Base-by-base conservation (phyloP, 2,888 invertebrate genomes). In the Epistrophe grossulariae region DNA sequence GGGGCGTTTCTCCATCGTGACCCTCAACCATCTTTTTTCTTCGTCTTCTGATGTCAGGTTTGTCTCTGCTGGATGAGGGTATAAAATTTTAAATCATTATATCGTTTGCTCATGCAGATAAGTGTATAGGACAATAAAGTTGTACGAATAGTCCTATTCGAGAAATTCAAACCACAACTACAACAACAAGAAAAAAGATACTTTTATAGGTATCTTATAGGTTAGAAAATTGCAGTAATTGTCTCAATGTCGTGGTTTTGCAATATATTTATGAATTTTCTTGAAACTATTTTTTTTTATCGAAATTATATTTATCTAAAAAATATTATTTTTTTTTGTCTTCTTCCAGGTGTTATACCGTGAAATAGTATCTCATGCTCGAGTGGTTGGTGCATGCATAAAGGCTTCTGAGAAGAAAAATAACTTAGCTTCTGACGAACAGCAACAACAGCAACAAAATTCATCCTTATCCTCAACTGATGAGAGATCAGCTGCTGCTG, bases 321-420 rank as follows among this genome's bases (percentile, higher is more conserved):
- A 24, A 24, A 24, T 59, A 17, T 5, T 31, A 72, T 78, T 83
- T 78, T 31, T 6, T 31, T 31, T 82, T 60, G 59, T 72, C 17
- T 40, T 40, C 94, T 55, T 94, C 35, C 95, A 98, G 98, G 96
- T 96, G 94, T 95, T 98, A 93, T 97, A 98, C 94, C 95, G 96
- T 92, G 97, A 98, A 94, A 97, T 98, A 93, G 97, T 97, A 95
- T 97, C 97, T 93, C 97, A 97, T 94, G 96, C 96, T 90, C 96
- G 96, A 93, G 96, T 96, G 93, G 97, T 97, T 96, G 93, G 96
- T 96, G 93, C 95, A 95, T 93, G 95, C 95, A 92, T 96, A 96
- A 94, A 96, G 94, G 92, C 95, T 94, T 91, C 94, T 94, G 90
- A 95, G 94, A 93, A 94, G 90, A 92, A 92, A 90, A 88, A 66